Base-by-base conservation (phyloP, 2,113 vertebrate species). In the Cephalopholis sonnerati region DNA sequence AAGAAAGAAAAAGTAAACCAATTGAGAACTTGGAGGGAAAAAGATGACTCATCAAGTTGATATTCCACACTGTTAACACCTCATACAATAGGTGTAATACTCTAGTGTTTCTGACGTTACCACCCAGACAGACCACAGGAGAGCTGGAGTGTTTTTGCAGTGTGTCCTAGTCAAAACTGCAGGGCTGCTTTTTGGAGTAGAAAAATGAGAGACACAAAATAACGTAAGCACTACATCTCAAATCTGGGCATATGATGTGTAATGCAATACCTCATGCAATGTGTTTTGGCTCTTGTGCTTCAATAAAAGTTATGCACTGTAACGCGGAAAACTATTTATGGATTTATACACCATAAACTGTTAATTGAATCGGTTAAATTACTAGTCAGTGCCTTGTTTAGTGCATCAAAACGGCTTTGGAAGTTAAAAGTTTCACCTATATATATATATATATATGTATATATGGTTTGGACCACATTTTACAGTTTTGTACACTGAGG, bases 31-130 rank as follows among this genome's bases (percentile, higher is more conserved):
- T n/a, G 1, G 18, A 36, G 2, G 24, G 44, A 24, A n/a, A 66
- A 54, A 50, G 7, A 29, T 48, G 27, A 57, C 22, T 79, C 74
- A 84, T 63, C 22, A 10, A 22, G 46, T 29, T 53, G 24, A 62
- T 79, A 74, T 61, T 73, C n/a, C 48, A 57, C 11, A 17, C 2
- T 13, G 12, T 68, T 36, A 57, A 44, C 55, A 74, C 57, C 27
- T 75, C 22, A 51, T 73, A n/a, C 1, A 51, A 15, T 4, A 67
- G n/a, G 36, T 68, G 61, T 24, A 22, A 48, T 29, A 32, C 41
- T n/a, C 0, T 3, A 27, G 22, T 70, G 27, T 55, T 32, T 62
- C n/a, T 66, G 18, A 57, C 1, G 0, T 69, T 58, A 48, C 7
- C 17, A 46, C 8, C 46, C 57, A 24, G 4, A 18, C 7, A 24